Evolutionary conservation across 2,113 vertebrate species (phyloP).

Genomic region (Cebidichthys violaceus): DNA sequence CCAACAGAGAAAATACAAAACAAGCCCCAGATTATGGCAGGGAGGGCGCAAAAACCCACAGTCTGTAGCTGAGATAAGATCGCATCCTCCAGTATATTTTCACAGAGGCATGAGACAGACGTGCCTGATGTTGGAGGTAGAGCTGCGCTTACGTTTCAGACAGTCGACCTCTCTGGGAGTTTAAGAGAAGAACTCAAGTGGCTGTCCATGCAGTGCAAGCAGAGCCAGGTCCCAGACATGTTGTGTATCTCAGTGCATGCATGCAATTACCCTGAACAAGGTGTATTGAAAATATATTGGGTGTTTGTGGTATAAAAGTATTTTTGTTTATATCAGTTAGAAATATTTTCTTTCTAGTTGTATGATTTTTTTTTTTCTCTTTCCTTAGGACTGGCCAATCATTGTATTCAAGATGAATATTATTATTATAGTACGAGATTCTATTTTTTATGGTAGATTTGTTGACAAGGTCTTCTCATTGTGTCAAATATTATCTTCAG

Average conservation of each 20-base stretch:
- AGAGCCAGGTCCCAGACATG: slow-evolving; percentile 78
- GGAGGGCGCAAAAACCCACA: slow-evolving; percentile 11
- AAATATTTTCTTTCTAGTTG: slow-evolving; percentile 60
- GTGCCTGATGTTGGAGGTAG: slow-evolving; percentile 31
- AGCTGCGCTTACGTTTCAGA: slow-evolving; percentile 36
- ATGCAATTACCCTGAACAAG: slow-evolving; percentile 85
- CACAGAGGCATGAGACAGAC: slow-evolving; percentile 12
- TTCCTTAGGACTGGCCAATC: slow-evolving; percentile 77
- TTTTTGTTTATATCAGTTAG: slow-evolving; percentile 73
- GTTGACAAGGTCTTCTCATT: slow-evolving; percentile 66
- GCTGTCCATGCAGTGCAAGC: slow-evolving; percentile 70
- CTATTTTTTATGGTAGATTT: slow-evolving; percentile 78
- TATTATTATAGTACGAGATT: slow-evolving; percentile 72
- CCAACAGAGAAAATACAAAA: slow-evolving; percentile 39
- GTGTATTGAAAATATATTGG: slow-evolving; percentile 83
- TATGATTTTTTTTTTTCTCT: slow-evolving; percentile 64
- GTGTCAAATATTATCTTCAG: slow-evolving; percentile 73
- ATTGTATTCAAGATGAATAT: slow-evolving; percentile 74
- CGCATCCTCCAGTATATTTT: slow-evolving; percentile 10
- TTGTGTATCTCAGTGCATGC: slow-evolving; percentile 86
- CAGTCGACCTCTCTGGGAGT: slow-evolving; percentile 59
- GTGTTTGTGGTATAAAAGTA: slow-evolving; percentile 84
- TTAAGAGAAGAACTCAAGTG: slow-evolving; percentile 45
- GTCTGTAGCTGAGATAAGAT: slow-evolving; percentile 43
- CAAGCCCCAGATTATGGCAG: slow-evolving; percentile 45